Base-by-base conservation (phyloP, 2,113 vertebrate species). In the Dipodomys merriami region DNA sequence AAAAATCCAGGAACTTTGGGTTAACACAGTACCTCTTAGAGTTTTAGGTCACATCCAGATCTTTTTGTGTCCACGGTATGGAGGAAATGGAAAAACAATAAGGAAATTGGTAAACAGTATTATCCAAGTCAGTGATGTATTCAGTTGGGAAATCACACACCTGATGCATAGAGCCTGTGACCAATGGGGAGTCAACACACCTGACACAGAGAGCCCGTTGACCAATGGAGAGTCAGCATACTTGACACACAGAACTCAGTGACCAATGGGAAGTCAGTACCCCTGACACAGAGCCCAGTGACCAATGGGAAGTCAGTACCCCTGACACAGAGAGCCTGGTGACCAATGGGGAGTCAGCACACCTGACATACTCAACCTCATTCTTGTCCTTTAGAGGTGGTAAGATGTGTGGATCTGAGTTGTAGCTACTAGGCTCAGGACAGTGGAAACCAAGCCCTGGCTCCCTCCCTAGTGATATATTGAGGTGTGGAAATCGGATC, bases 81-180 rank as follows among this genome's bases (percentile, higher is more conserved):
- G 53, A 57, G 53, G 53, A 20, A 89, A 8, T n/a, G 71, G 18
- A 62, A 91, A 90, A 76, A 30, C 84, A 83, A 7, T 18, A 84
- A 76, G 76, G 57, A 80, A 73, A 67, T 79, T n/a, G 73, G 46
- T 29, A 82, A 35, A 72, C 68, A 90, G 57, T 93, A 90, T 46
- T 19, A 30, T 44, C 44, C 79, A 84, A 83, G 44, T 77, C 23
- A 35, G 73, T 60, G 73, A 33, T 23, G 25, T 60, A 80, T 83
- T 81, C 25, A 53, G 2, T 85, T 57, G 53, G 53, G 53, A 4
- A 86, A 69, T 65, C 23, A 30, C 29, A 49, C 29, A 6, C 62
- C 62, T 46, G 46, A 65, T 30, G 33, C 33, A 79, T 8, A 49
- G 49, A 49, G 49, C 49, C 49, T 11, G 49, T 49, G 49, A 49